These are phyloP conservation scores for Clitarchus hookeri DNA, from an alignment of 2,888 invertebrate genomes.

Conservation along the genomic window DNA sequence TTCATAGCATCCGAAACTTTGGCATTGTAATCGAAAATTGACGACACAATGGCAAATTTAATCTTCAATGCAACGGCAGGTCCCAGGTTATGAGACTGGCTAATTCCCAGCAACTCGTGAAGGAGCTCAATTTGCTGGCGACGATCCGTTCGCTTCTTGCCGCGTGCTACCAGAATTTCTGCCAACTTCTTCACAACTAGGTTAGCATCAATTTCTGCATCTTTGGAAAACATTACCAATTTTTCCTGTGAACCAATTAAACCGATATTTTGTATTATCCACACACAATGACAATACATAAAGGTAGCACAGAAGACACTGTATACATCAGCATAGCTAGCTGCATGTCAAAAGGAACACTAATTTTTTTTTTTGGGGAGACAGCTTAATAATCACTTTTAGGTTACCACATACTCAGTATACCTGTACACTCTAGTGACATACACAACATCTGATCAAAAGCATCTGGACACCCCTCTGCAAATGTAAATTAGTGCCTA, in stretches of 20 bases:
- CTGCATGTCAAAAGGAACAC: background rate
- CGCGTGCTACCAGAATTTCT: slow-evolving; percentile 93
- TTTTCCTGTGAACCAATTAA: slow-evolving; percentile 64
- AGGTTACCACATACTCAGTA: too few relatives aligned
- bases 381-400: too few relatives aligned
- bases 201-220: slow-evolving; percentile 94
- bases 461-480: too few relatives aligned
- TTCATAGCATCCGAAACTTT: slow-evolving; percentile 92
- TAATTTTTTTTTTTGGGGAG: background rate
- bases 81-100: slow-evolving; percentile 86
- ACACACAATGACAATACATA: background rate
- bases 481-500: too few relatives aligned
- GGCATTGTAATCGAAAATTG: slow-evolving; percentile 97
- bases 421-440: too few relatives aligned
- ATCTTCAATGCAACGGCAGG: slow-evolving; percentile 89
- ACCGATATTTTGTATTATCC: too few relatives aligned
- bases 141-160: slow-evolving; percentile 96
- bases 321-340: too few relatives aligned
- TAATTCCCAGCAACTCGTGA: slow-evolving; percentile 85
- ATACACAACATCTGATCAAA: too few relatives aligned
- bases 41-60: slow-evolving; percentile 90
- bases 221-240: slow-evolving; percentile 98
- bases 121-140: slow-evolving; percentile 92
- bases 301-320: too few relatives aligned
- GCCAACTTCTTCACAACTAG: slow-evolving; percentile 90